Percentiles rank a stretch among this genome's conserved stretches.
Conservation (phyloP, 2,113 vertebrate genomes). For the Equus przewalskii region DNA sequence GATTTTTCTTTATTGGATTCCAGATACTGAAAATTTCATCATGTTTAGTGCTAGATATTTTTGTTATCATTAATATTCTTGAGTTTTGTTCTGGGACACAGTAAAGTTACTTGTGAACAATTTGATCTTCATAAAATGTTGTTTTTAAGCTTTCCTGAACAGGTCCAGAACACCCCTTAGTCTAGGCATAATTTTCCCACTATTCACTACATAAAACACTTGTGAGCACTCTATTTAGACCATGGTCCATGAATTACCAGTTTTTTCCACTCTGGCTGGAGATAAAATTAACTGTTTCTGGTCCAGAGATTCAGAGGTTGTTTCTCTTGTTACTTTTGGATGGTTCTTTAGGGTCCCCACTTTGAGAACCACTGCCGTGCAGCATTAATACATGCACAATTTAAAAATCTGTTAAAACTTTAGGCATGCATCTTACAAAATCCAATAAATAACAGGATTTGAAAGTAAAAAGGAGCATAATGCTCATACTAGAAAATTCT, state of each 20-base stretch:
- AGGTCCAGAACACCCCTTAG: background rate
- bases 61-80: conserved; percentile 6
- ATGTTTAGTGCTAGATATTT: background rate
- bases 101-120: background rate
- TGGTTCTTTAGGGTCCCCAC: background rate
- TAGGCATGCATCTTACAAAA: conserved; percentile 48
- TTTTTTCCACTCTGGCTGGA: background rate
- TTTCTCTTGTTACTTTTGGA: background rate
- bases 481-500: conserved; percentile 69
- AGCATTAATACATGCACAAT: conserved; percentile 77
- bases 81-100: background rate
- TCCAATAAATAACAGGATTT: conserved; percentile 34
- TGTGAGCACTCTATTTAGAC: background rate
- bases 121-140: background rate
- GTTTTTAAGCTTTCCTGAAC: conserved; percentile 13
- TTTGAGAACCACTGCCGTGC: background rate
- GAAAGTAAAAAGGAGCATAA: conserved; percentile 59
- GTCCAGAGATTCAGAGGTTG: background rate
- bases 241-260: background rate
- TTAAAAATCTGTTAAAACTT: conserved; percentile 55
- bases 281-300: conserved; percentile 22
- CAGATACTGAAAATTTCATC: background rate
- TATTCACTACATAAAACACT: background rate
- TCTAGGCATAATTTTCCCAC: background rate
- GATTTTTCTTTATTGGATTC: background rate